These are phyloP conservation scores for Caenorhabditis doughertyi DNA, from an alignment of 2,888 invertebrate species.

Conservation along the genomic window DNA sequence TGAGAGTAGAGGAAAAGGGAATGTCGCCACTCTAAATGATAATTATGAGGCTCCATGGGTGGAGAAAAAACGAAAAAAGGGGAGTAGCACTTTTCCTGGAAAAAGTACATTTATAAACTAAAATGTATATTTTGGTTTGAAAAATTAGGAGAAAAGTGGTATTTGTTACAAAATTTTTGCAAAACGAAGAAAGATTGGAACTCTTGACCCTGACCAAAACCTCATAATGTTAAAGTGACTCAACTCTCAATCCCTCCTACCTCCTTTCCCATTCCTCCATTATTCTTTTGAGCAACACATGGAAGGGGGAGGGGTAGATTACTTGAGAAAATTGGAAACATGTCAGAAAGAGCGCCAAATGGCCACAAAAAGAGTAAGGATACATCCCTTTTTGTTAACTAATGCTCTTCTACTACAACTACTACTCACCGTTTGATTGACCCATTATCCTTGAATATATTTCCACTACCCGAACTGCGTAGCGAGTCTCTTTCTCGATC, in stretches of 20 bases:
- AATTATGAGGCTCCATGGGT: too few relatives aligned
- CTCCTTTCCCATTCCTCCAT: background rate
- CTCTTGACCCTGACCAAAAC: background rate
- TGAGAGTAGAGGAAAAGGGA: background rate
- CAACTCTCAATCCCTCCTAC: conserved; percentile 6
- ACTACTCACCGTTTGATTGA: conserved; percentile 63
- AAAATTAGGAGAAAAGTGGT: too few relatives aligned
- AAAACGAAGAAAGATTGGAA: background rate
- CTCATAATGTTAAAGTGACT: background rate
- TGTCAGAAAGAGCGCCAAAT: conserved; percentile 31
- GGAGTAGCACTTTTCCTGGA: too few relatives aligned
- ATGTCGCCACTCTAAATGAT: background rate
- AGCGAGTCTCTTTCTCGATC: conserved; percentile 41
- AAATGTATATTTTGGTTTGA: too few relatives aligned
- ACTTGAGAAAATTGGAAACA: conserved; percentile 62
- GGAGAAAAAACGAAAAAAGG: too few relatives aligned
- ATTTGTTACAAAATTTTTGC: too few relatives aligned
- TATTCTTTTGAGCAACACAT: conserved; percentile 16
- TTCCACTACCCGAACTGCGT: conserved; percentile 68
- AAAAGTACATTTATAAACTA: too few relatives aligned
- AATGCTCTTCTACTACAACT: conserved; percentile 11
- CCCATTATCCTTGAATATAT: conserved; percentile 67
- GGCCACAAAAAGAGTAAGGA: conserved; percentile 4
- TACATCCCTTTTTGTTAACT: conserved; percentile 24
- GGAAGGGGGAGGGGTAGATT: conserved; percentile 55